Evolutionary conservation across 2,113 vertebrate genomes (phyloP).

Genomic region (Canis aureus): DNA sequence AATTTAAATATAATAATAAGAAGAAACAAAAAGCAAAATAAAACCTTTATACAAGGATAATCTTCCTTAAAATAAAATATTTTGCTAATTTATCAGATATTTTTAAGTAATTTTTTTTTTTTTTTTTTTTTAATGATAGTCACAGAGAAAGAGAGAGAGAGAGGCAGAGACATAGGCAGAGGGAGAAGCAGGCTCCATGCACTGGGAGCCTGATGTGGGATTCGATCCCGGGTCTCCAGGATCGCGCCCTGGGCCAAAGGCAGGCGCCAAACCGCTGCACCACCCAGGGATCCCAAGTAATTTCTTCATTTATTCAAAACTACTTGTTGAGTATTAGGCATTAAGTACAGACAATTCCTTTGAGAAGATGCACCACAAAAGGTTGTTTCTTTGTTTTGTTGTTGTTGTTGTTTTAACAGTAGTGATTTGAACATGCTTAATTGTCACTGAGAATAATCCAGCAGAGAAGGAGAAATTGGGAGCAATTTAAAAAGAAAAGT

Average conservation of each 20-base stretch:
- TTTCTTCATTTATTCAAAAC: neutral
- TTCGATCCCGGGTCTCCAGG: too few species aligned
- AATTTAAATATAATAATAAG: neutral
- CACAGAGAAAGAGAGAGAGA: too few species aligned
- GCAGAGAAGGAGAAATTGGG: neutral
- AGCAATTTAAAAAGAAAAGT: neutral
- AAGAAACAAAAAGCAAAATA: neutral
- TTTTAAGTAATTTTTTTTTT: neutral
- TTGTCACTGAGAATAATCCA: neutral
- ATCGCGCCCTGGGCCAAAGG: too few species aligned
- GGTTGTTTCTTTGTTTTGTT: neutral
- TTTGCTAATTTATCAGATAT: neutral
- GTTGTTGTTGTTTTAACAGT: neutral
- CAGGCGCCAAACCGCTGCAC: too few species aligned
- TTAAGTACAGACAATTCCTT: neutral
- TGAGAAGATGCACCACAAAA: neutral
- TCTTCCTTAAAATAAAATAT: neutral
- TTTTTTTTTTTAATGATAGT: too few species aligned
- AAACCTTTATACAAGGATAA: neutral
- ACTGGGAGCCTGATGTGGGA: too few species aligned
- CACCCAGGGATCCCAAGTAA: too few species aligned
- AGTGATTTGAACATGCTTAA: neutral
- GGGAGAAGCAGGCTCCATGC: too few species aligned
- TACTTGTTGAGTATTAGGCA: neutral
- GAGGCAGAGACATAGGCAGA: too few species aligned